A percentile compares a stretch with the other conserved stretches of the same genome.
Conservation (phyloP, 2,888 invertebrate species). For the Tridacna gigas region DNA sequence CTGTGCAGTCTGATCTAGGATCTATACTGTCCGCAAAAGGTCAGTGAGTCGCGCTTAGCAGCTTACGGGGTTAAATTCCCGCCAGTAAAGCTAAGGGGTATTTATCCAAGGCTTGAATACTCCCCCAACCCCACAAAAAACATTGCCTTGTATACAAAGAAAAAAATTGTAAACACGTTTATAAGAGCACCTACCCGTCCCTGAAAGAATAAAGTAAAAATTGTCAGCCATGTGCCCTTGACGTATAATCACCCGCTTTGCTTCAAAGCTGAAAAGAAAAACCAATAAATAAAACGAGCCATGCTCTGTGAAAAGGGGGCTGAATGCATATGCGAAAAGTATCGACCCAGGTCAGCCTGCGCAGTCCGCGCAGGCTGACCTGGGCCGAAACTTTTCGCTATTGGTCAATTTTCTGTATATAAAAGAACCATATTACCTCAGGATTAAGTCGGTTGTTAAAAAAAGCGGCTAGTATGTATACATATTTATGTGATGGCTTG, state of each 20-base stretch:
- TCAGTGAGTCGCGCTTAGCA: too few species aligned
- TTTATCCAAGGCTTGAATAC: too few species aligned
- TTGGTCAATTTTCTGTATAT: background rate
- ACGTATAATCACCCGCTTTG: constrained; percentile 82
- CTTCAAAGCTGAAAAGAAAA: constrained; percentile 71
- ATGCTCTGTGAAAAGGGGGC: background rate
- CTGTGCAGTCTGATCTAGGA: too few species aligned
- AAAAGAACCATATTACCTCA: too few species aligned
- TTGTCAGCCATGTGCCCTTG: constrained; percentile 84
- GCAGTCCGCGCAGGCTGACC: background rate
- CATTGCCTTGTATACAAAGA: too few species aligned
- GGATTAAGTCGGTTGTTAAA: too few species aligned
- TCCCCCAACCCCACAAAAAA: too few species aligned
- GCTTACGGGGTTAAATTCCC: too few species aligned
- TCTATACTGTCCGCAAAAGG: too few species aligned
- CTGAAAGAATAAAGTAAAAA: constrained; percentile 83
- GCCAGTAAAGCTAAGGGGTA: too few species aligned
- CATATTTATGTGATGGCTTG: background rate
- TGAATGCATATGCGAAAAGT: background rate
- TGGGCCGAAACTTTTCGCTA: background rate
- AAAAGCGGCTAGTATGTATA: too few species aligned
- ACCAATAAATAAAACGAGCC: background rate
- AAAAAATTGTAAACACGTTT: too few species aligned
- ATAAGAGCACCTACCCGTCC: constrained; percentile 74
- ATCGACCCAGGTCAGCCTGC: background rate